phyloP scores from a whole-genome alignment of 2,113 vertebrate genomes.

The Odontophorus gujanensis region DNA sequence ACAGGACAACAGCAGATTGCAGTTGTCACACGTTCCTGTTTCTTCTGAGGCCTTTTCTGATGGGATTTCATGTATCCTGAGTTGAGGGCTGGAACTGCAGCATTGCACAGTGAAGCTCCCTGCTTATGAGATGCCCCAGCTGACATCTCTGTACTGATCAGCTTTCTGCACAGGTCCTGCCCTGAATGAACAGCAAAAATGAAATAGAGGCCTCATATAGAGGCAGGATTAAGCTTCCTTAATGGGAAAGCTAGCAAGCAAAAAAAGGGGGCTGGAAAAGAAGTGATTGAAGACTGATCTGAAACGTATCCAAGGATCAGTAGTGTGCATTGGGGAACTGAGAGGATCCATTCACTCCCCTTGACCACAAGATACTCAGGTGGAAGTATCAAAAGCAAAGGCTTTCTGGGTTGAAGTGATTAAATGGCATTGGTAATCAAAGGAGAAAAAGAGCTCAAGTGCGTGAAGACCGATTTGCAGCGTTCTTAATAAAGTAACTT shows the following conservation, averaged over 20 bases:
- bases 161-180: not conserved
- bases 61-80: not conserved
- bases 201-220: not conserved
- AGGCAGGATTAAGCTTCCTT: not conserved
- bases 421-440: not conserved
- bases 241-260: not conserved
- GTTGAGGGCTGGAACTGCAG: not conserved
- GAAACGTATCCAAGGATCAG: not conserved
- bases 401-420: not conserved
- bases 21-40: too few species aligned
- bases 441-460: not conserved
- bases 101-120: not conserved
- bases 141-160: too few species aligned
- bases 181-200: not conserved
- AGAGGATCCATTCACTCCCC: not conserved
- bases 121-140: not conserved
- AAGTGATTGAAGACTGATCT: not conserved
- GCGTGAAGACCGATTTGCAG: not conserved
- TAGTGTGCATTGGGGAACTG: not conserved
- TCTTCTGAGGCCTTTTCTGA: not conserved
- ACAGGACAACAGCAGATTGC: not conserved
- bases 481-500: not conserved
- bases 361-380: accelerated
- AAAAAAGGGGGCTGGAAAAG: not conserved
- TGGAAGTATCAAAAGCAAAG: not conserved